A percentile compares a stretch with the other conserved stretches of the same genome.
phyloP scores from a whole-genome alignment of 2,113 vertebrate species.

The Eubucco bourcierii region DNA sequence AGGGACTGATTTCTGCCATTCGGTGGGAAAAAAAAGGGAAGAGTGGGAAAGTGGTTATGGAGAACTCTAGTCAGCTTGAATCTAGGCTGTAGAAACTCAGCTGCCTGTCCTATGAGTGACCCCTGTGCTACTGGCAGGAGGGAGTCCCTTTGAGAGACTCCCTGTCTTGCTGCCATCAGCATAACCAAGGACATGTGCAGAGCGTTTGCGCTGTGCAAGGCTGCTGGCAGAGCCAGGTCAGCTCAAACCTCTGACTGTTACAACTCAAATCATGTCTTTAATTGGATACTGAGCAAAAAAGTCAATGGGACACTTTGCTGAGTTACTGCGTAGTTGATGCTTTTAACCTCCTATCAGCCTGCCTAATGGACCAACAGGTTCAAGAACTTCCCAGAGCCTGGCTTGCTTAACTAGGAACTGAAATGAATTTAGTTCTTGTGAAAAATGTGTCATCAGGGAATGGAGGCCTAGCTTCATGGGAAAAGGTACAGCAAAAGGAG shows the following conservation, averaged over 20 bases:
- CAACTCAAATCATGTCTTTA: not conserved
- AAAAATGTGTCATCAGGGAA: not conserved
- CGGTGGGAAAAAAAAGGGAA: not conserved
- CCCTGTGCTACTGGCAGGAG: not conserved
- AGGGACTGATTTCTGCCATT: not conserved
- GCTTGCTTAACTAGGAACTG: slow-evolving; percentile 57
- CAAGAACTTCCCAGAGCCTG: not conserved
- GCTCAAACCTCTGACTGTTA: not conserved
- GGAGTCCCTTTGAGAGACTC: not conserved
- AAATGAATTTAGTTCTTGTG: not conserved
- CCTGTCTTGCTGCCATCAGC: not conserved
- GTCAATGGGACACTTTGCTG: slow-evolving; percentile 6
- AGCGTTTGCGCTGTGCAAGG: not conserved
- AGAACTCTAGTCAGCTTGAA: slow-evolving; percentile 17
- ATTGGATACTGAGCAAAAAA: slow-evolving; percentile 19
- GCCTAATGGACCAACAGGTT: slow-evolving; percentile 4
- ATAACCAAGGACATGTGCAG: accelerated
- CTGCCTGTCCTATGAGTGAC: not conserved
- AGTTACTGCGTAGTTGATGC: not conserved
- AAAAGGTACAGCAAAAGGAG: not conserved
- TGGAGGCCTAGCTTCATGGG: not conserved
- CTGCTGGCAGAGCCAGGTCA: not conserved
- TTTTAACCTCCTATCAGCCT: not conserved
- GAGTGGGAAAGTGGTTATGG: not conserved
- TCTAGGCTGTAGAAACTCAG: not conserved